phyloP scores from a whole-genome alignment of 2,113 vertebrate genomes.

The Bombycilla garrulus region DNA sequence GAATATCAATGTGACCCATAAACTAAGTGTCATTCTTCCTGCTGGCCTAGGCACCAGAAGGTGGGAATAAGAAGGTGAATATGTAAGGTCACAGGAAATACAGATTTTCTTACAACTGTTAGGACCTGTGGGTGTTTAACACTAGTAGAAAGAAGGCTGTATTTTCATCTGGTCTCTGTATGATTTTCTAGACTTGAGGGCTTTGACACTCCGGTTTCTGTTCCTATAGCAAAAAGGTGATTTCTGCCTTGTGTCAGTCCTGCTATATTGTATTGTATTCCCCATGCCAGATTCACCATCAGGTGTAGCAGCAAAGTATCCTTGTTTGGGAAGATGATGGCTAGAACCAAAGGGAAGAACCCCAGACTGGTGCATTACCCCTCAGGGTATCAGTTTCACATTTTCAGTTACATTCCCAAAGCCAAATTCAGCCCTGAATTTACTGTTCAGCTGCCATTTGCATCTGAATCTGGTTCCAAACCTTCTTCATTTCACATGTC shows the following conservation, averaged over 20 bases:
- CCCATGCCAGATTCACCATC: background rate
- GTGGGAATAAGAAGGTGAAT: background rate
- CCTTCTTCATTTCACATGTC: background rate
- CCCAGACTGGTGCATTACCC: accelerated
- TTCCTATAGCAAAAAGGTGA: background rate
- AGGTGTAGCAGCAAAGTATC: background rate
- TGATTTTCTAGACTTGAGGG: background rate
- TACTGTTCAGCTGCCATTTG: background rate
- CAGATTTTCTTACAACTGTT: background rate
- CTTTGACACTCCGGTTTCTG: accelerated
- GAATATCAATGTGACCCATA: background rate
- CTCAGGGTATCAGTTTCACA: background rate
- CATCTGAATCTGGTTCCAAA: background rate
- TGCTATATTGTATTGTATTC: background rate
- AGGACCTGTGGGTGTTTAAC: background rate
- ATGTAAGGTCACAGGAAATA: background rate
- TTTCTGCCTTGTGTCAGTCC: background rate
- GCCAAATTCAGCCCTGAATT: background rate
- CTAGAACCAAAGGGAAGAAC: background rate
- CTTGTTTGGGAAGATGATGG: accelerated
- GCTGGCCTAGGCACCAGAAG: background rate
- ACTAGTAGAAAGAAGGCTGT: background rate
- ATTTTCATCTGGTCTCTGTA: background rate
- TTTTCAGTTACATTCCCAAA: background rate
- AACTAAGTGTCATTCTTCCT: background rate